Conservation (phyloP, 2,888 invertebrate genomes). For the Drosophila atripex region DNA sequence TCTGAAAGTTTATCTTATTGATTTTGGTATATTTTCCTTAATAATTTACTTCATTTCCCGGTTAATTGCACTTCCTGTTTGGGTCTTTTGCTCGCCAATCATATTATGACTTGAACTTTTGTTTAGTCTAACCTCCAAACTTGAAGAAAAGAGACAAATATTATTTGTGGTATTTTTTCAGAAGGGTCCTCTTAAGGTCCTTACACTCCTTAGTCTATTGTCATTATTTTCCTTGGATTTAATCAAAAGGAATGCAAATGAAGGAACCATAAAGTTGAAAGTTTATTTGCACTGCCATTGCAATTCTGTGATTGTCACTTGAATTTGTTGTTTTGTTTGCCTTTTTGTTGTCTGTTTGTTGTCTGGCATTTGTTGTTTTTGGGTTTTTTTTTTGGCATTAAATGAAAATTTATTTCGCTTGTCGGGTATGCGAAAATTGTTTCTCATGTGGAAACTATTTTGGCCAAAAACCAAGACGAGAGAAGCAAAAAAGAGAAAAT, state of each 20-base stretch:
- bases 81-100: too few relatives aligned
- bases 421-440: slow-evolving; percentile 34
- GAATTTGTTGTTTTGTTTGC: slow-evolving; percentile 21
- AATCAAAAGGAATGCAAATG: slow-evolving; percentile 60
- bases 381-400: slow-evolving; percentile 41
- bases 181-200: too few relatives aligned
- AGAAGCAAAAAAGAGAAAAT: neutral
- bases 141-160: too few relatives aligned
- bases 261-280: slow-evolving; percentile 58
- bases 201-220: neutral
- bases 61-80: too few relatives aligned
- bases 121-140: too few relatives aligned
- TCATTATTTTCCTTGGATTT: slow-evolving; percentile 48
- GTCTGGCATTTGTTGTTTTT: slow-evolving; percentile 22
- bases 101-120: too few relatives aligned
- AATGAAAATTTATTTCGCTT: slow-evolving; percentile 52
- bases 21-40: neutral
- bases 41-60: too few relatives aligned
- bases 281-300: slow-evolving; percentile 49
- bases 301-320: slow-evolving; percentile 53
- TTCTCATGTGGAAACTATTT: slow-evolving; percentile 39
- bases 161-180: too few relatives aligned
- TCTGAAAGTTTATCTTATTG: neutral
- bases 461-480: slow-evolving; percentile 4
- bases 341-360: slow-evolving; percentile 19